Base-by-base conservation (phyloP, 1,140 invertebrate genomes). In the Spodoptera litura region DNA sequence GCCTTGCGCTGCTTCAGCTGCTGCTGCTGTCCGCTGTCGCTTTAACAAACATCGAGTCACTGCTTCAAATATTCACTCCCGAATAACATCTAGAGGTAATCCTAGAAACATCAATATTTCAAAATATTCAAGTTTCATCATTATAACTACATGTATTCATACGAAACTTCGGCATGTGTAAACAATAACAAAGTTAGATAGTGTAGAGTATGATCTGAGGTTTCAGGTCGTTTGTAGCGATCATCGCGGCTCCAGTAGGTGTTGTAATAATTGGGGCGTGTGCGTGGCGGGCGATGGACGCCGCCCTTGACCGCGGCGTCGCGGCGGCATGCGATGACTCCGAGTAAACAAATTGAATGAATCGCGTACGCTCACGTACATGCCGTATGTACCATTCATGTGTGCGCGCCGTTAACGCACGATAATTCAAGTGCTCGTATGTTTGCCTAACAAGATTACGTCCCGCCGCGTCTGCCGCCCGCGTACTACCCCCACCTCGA, bases 281-380 rank as follows among this genome's bases (percentile, higher is more conserved):
- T 82, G 64, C 55, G 44, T 77, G 79, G 83, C 89, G 87, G 80
- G 88, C 90, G 84, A 92, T 93, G 92, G 83, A 94, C 81, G 79
- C 27, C 85, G 88, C 85, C 89, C 90, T 93, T 92, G 90, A 91
- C 89, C 89, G 89, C 66, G 78, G 81, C 86, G 88, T 85, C 87
- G 88, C 82, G 83, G 81, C 82, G 86, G 81, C 86, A 79, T 81
- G 74, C 81, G 86, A 79, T 82, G 81, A 62, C 79, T 74, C 78
- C 80, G 88, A 79, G 91, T 93, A 92, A 93, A 92, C 91, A 92
- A 91, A 92, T 94, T 94, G 92, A 94, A 94, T 94, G 92, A 91
- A 93, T 87, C 88, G 92, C 91, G 91, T 93, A 91, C 89, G 85
- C 85, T 88, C 87, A 86, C 85, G 86, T 86, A 86, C 70, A 61